Conservation (phyloP, 1,140 invertebrate species). For the Bilobella aurantiaca region DNA sequence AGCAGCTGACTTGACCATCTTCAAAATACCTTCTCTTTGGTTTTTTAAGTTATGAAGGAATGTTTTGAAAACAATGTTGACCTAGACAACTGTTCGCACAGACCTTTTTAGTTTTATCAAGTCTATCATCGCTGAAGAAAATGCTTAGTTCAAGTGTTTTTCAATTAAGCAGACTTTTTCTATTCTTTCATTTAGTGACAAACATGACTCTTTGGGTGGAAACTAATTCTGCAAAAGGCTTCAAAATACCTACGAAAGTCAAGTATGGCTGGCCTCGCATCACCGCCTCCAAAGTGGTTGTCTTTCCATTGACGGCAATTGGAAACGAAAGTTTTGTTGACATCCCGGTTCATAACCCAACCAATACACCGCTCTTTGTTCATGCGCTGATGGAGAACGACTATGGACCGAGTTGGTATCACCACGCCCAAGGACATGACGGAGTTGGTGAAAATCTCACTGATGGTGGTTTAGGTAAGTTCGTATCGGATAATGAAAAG, state of each 20-base stretch:
- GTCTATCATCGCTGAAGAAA: no score
- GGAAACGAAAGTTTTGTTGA: constrained; percentile 59
- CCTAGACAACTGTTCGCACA: no score
- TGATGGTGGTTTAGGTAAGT: constrained; percentile 21
- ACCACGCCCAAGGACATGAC: constrained; percentile 23
- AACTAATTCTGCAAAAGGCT: constrained; percentile 64
- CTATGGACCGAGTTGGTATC: constrained; percentile 37
- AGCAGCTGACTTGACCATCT: no score
- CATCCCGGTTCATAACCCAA: constrained; percentile 53
- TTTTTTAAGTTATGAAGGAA: no score
- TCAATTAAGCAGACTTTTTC: no score
- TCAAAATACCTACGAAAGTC: constrained; percentile 58
- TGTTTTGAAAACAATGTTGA: no score
- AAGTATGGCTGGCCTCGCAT: constrained; percentile 62
- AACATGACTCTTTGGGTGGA: constrained; percentile 59
- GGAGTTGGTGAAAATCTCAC: constrained; percentile 20
- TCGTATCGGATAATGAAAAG: neutral
- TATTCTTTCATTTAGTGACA: constrained; percentile 38
- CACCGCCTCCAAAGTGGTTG: constrained; percentile 44
- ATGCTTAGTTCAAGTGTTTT: no score
- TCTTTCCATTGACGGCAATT: constrained; percentile 71
- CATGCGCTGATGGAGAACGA: constrained; percentile 53
- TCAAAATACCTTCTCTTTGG: no score
- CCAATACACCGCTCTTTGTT: constrained; percentile 46
- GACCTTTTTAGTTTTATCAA: no score